phyloP scores from a whole-genome alignment of 2,888 invertebrate species.

The Xanthorhoe spadicearia region DNA sequence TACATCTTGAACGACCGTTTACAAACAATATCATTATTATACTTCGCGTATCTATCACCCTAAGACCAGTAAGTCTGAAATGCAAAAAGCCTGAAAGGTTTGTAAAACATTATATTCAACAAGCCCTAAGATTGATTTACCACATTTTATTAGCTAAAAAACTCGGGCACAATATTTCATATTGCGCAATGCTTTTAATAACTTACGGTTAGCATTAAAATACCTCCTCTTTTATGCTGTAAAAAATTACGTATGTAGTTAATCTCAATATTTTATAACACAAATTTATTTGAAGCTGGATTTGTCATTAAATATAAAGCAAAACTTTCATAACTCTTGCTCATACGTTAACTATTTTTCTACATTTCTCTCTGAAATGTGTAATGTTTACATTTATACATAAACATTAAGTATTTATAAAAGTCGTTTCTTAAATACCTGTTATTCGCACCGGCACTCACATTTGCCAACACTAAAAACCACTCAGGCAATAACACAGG shows the following conservation, averaged over 20 bases:
- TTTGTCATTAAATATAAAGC: neutral
- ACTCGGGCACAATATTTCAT: neutral
- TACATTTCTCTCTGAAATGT: neutral
- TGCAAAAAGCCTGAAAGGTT: too few species aligned
- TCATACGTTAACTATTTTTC: neutral
- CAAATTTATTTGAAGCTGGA: neutral
- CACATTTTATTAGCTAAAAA: neutral
- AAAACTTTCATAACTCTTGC: neutral
- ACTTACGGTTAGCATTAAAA: neutral
- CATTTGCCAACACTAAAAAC: neutral
- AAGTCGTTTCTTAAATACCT: neutral
- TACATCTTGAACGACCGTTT: too few species aligned
- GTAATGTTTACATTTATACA: neutral
- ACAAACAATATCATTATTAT: too few species aligned
- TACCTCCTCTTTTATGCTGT: neutral
- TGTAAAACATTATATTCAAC: too few species aligned
- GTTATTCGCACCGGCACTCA: neutral
- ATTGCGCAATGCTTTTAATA: neutral
- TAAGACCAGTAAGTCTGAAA: too few species aligned
- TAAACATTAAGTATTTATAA: neutral
- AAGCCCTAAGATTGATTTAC: neutral
- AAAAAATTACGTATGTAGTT: neutral
- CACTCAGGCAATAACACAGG: conserved; percentile 4
- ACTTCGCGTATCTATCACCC: too few species aligned
- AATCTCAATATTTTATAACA: neutral